phyloP scores from a whole-genome alignment of 2,797 vertebrate genomes.

The Phalloptychus januarius region DNA sequence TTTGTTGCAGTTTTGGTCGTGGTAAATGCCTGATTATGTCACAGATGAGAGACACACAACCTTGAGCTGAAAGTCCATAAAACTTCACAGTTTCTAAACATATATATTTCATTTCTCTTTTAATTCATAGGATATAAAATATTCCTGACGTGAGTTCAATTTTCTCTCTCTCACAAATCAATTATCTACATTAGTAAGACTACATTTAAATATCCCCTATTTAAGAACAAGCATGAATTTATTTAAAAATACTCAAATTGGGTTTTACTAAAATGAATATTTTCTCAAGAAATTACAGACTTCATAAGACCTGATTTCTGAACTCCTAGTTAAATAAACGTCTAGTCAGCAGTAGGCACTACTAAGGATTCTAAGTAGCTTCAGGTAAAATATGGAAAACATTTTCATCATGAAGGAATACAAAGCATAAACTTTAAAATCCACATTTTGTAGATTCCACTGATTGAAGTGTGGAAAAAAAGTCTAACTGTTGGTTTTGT shows the following conservation, averaged over 20 bases:
- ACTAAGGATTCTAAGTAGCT: neutral
- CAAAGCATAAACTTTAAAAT: neutral
- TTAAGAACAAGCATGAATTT: neutral
- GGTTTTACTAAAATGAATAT: neutral
- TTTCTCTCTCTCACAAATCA: neutral
- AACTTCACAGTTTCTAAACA: neutral
- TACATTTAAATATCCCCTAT: neutral
- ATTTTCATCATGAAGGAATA: neutral
- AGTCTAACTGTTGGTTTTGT: neutral
- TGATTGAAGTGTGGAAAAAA: neutral
- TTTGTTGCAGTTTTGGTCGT: conserved; percentile 86
- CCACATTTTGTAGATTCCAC: neutral
- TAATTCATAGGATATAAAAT: neutral
- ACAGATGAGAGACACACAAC: neutral
- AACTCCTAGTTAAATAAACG: neutral
- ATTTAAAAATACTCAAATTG: neutral
- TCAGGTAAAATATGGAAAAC: neutral
- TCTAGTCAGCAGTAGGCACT: neutral
- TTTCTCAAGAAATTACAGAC: neutral
- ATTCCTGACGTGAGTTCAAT: neutral
- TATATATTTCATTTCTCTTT: neutral
- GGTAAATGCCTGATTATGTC: conserved; percentile 86
- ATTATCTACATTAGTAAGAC: neutral
- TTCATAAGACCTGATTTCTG: neutral
- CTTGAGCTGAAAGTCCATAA: neutral